A percentile compares a stretch with the other conserved stretches of the same genome.
Conservation (phyloP, 2,113 vertebrate genomes). For the Charina bottae region DNA sequence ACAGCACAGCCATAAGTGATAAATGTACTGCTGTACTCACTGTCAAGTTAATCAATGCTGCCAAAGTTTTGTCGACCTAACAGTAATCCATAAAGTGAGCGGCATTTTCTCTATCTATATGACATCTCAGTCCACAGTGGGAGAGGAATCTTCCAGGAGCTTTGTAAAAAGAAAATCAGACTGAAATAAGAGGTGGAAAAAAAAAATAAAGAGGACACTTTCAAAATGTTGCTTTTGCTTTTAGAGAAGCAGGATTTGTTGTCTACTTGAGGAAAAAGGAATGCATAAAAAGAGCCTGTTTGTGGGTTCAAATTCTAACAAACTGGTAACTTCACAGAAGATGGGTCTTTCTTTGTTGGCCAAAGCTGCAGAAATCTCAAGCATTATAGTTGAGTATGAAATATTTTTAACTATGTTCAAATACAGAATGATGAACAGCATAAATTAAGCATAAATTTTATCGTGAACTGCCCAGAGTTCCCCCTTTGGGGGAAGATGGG, state of each 20-base stretch:
- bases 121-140: slow-evolving; percentile 83
- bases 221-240: slow-evolving; percentile 73
- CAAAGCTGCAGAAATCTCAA: slow-evolving; percentile 56
- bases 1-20: slow-evolving; percentile 91
- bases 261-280: slow-evolving; percentile 74
- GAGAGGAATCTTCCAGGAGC: slow-evolving; percentile 68
- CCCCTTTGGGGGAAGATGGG: no score
- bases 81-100: slow-evolving; percentile 92
- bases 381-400: slow-evolving; percentile 37
- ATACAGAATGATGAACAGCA: slow-evolving; percentile 20
- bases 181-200: slow-evolving; percentile 24
- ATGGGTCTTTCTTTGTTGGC: slow-evolving; percentile 53
- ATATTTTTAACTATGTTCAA: slow-evolving; percentile 47
- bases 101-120: slow-evolving; percentile 81
- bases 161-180: slow-evolving; percentile 41
- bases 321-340: slow-evolving; percentile 82
- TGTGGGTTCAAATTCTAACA: slow-evolving; percentile 83
- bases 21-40: slow-evolving; percentile 92
- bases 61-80: slow-evolving; percentile 97
- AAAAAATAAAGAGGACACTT: slow-evolving; percentile 27
- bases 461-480: no score
- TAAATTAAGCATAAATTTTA: no score
- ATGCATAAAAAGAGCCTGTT: slow-evolving; percentile 72
- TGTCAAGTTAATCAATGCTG: slow-evolving; percentile 97
- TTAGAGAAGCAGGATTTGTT: slow-evolving; percentile 68